Evolutionary conservation across 2,797 vertebrate species (phyloP), one percentile per base, ranked within the genome.

Genomic region (Pangasius sanitwongsei): DNA sequence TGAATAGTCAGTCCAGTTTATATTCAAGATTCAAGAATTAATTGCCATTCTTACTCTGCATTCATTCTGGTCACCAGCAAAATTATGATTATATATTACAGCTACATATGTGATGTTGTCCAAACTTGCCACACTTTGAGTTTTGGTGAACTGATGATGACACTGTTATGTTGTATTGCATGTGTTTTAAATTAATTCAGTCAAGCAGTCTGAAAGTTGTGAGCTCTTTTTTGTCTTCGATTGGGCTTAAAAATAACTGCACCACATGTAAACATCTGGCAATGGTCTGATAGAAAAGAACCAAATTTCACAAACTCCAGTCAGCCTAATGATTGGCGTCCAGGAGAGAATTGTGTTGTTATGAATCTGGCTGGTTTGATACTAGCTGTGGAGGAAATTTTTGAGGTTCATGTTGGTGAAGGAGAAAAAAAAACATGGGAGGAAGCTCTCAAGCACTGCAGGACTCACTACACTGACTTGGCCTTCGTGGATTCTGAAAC

Each of bases 191-290:
- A 44, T 44, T 44, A 44, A 44, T 44, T 44, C 41, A 44, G 41
- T 44, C 41, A 44, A 44, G 41, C 41, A 44, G 41, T 44, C 41
- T 44, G 41, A 44, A 44, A 44, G 41, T 6, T 44, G 41, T 44
- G 5, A 44, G 41, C 41, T 41, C 41, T 82, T 34, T 20, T 59
- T 2, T 20, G 0, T 23, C 12, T 44, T 92, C 89, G 89, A 91
- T 89, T 50, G 91, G 91, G 31, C 48, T 41, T 90, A 25, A 2
- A 59, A 37, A 88, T 48, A 77, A 37, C 23, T 6, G 2, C 20
- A 25, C 16, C 80, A 13, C 50, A 59, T 13, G 0, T 4, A 50
- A 37, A 28, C 4, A 6, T 0, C 48, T 86, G 87, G 86, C 1
- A 0, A 23, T 91, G 90, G 91, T 53, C 70, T 34, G 28, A 85